Evolutionary conservation across 2,113 vertebrate species (phyloP), one percentile per base, ranked within the genome.

Genomic region (Dendrocopos noguchii): DNA sequence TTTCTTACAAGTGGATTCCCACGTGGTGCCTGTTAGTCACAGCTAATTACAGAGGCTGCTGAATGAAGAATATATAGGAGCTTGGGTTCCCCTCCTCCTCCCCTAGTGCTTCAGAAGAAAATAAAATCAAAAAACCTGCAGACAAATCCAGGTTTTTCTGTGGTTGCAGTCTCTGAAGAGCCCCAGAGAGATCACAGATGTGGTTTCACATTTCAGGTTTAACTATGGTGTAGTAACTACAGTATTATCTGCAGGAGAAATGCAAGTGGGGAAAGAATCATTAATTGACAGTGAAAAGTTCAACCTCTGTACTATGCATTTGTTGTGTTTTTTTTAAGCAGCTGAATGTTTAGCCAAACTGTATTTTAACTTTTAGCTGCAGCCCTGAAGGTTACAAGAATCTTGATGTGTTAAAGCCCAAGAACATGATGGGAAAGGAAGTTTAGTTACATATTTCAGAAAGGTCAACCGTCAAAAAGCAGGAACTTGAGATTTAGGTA

Each of bases 11-110:
- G 91, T 93, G 53, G 67, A 86, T 96, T 98, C 96, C 97, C 96
- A 93, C 93, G 96, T 97, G 96, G 93, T 21, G 53, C 94, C 91
- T 94, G 81, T 97, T 96, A 97, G 97, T 97, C 96, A 97, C 96
- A 97, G 96, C 95, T 97, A 96, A 97, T 97, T 97, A 97, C 84
- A 67, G 95, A 95, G 90, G 83, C 67, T 95, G 92, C 93, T 81
- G 47, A 64, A 92, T 65, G 94, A 95, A 68, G 64, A 87, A 65
- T 95, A 78, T 83, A 90, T 87, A 91, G 95, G 93, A 88, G 79
- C 86, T 95, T 47, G 72, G 87, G 70, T 94, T 92, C 84, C 52
- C 60, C 82, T 94, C 59, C 79, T 83, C 46, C 8, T 88, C 84
- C 88, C 75, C 66, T 47, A 63, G 70, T 36, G 91, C 88, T 97